phyloP scores from a whole-genome alignment of 2,113 vertebrate species.

The Lates calcarifer region DNA sequence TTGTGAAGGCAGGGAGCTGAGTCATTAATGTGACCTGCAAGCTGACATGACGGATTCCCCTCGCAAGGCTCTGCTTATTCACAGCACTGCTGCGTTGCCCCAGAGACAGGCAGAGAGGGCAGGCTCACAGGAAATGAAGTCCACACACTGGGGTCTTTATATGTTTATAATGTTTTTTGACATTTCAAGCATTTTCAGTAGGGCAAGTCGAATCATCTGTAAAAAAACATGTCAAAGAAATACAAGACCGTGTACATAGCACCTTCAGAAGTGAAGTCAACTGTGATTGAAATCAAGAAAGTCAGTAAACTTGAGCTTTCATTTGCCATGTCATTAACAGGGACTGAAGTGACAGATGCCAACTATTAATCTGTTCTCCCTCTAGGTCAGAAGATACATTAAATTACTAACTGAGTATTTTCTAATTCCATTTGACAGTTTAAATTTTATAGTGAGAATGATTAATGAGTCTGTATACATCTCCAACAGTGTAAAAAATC shows the following conservation, averaged over 20 bases:
- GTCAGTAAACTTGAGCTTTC: not conserved
- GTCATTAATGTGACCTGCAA: conserved; percentile 72
- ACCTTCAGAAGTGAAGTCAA: not conserved
- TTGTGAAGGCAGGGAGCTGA: conserved; percentile 68
- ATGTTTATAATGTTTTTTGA: too few relatives aligned
- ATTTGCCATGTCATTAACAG: too few relatives aligned
- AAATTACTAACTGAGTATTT: not conserved
- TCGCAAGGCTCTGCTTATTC: conserved; percentile 44
- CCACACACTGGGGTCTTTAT: not conserved
- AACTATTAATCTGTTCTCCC: not conserved
- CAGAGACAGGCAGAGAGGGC: conserved; percentile 21
- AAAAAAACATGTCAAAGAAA: too few relatives aligned
- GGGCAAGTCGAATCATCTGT: too few relatives aligned
- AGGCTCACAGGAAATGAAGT: not conserved
- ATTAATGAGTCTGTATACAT: too few relatives aligned
- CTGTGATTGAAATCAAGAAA: too few relatives aligned
- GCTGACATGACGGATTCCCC: conserved; percentile 53
- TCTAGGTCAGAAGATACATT: not conserved
- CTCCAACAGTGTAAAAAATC: not conserved
- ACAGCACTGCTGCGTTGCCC: conserved; percentile 51
- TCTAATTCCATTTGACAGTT: not conserved
- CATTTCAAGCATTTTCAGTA: too few relatives aligned
- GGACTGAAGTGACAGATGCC: too few relatives aligned
- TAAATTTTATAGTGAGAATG: not conserved
- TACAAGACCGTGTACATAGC: too few relatives aligned